Evolutionary conservation across 2,113 vertebrate species (phyloP).

Genomic region (Prinia subflava): DNA sequence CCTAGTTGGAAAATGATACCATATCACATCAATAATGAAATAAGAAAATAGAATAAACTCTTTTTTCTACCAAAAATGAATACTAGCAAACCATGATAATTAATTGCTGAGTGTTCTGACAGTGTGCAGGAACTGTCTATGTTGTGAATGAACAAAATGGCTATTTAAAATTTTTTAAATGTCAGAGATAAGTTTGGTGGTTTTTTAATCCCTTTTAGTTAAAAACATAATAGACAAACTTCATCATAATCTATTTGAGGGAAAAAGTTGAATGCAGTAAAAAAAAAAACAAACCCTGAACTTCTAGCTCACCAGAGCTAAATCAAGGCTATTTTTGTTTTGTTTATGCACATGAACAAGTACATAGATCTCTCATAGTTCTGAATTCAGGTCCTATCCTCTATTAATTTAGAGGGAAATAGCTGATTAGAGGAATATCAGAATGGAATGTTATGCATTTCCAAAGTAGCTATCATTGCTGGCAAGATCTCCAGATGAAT

Average conservation of each 20-base stretch:
- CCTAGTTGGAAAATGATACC: background rate
- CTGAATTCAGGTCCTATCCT: background rate
- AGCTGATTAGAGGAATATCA: background rate
- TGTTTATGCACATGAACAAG: background rate
- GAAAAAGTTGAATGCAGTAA: background rate
- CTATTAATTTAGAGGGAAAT: background rate
- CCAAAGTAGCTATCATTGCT: background rate
- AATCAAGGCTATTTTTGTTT: background rate
- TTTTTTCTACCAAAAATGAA: background rate
- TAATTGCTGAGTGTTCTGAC: background rate
- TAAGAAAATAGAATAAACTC: background rate
- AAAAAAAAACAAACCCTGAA: background rate
- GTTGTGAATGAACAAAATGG: background rate
- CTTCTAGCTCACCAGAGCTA: background rate
- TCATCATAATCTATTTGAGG: background rate
- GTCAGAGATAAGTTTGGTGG: background rate
- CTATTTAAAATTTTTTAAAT: background rate
- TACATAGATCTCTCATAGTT: background rate
- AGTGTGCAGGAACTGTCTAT: background rate
- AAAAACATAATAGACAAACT: background rate
- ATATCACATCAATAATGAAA: background rate
- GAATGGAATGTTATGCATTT: background rate
- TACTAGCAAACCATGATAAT: background rate
- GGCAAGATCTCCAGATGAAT: background rate
- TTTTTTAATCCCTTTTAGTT: background rate